A percentile compares a stretch with the other conserved stretches of the same genome.
Conservation (phyloP, 2,113 vertebrate species). For the Cynopterus brachyotis region DNA sequence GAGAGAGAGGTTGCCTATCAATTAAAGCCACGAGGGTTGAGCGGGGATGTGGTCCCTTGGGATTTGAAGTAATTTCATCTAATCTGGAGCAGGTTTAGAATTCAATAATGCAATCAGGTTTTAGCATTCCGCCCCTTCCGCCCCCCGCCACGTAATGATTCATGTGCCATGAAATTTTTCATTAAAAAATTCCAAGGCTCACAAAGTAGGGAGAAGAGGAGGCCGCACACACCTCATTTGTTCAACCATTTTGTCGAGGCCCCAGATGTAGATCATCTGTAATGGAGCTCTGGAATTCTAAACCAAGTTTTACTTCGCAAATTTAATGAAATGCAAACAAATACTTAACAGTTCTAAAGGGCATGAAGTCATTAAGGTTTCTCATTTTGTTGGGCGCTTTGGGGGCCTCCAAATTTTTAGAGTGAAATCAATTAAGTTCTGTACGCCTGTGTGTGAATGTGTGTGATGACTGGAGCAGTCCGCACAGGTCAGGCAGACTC, state of each 20-base stretch:
- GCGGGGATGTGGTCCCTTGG: background rate
- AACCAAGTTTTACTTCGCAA: constrained; percentile 67
- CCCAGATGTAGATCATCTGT: constrained; percentile 62
- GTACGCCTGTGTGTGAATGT: background rate
- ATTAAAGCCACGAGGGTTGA: background rate
- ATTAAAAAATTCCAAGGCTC: constrained; percentile 77
- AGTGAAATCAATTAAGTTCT: constrained; percentile 63
- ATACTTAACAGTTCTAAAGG: constrained; percentile 69
- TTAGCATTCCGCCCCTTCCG: constrained; percentile 24
- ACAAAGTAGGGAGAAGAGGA: constrained; percentile 68
- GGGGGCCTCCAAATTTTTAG: constrained; percentile 52
- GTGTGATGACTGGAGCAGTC: background rate
- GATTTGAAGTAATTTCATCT: constrained; percentile 9
- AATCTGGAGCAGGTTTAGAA: constrained; percentile 55
- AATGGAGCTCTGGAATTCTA: constrained; percentile 68
- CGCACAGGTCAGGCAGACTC: background rate
- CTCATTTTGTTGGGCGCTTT: constrained; percentile 72
- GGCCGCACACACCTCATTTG: constrained; percentile 68
- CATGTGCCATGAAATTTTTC: constrained; percentile 75
- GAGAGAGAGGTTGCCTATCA: background rate
- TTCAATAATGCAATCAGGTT: constrained; percentile 69
- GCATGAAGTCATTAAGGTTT: constrained; percentile 69
- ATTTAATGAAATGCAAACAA: constrained; percentile 76
- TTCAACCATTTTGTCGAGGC: constrained; percentile 67
- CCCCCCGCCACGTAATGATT: constrained; percentile 59